phyloP scores from a whole-genome alignment of 2,797 vertebrate species.

The Cuniculus paca region DNA sequence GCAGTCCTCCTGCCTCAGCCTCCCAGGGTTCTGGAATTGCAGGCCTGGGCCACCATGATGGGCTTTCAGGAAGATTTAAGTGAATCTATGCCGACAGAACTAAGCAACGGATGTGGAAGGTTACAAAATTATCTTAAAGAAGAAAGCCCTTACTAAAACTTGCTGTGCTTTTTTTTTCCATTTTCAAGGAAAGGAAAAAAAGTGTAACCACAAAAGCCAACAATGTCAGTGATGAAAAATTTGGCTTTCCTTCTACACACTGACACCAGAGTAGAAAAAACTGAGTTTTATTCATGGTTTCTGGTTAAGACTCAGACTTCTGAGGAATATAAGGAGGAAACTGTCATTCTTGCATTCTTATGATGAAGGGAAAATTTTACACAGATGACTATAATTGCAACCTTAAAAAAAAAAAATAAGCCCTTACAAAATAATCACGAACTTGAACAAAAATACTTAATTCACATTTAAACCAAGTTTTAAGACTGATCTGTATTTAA shows the following conservation, averaged over 20 bases:
- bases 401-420: neutral
- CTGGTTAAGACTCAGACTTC: constrained; percentile 41
- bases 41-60: neutral
- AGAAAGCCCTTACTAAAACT: neutral
- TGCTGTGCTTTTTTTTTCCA: neutral
- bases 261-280: neutral
- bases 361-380: neutral
- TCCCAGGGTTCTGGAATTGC: neutral
- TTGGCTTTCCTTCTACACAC: constrained; percentile 52
- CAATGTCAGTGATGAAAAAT: neutral
- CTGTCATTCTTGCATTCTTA: neutral
- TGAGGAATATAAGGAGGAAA: neutral
- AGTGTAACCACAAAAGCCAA: neutral
- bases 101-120: neutral
- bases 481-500: neutral
- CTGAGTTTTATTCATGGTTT: constrained; percentile 26
- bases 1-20: neutral
- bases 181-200: neutral
- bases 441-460: neutral
- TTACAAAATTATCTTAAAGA: neutral
- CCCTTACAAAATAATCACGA: neutral
- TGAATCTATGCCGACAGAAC: neutral
- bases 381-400: neutral
- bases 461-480: constrained; percentile 49
- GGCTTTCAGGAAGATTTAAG: neutral